Percentiles rank a stretch among this genome's conserved stretches.
Conservation (phyloP, 30 jellyfish, hydroid and myxozoan species). For the Mastigias papua region DNA sequence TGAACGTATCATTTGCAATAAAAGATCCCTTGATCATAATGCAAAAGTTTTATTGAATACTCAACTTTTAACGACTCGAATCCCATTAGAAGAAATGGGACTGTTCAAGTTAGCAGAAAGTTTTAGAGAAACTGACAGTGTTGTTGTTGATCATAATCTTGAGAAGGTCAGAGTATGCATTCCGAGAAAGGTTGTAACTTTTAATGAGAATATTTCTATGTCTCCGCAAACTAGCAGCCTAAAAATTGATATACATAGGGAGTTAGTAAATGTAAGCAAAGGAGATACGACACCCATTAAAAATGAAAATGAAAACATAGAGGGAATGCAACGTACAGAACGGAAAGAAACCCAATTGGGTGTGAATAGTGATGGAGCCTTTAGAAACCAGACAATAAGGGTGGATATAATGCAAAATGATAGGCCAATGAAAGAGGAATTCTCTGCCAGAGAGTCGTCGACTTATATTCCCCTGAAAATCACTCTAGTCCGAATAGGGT, state of each 20-base stretch:
- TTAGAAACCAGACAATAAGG: too few species aligned
- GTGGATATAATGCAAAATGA: background rate
- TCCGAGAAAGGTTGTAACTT: background rate
- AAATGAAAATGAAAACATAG: background rate
- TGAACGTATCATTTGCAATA: background rate
- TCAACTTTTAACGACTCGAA: background rate
- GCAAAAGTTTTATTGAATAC: background rate
- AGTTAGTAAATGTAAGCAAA: background rate
- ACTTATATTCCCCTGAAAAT: background rate
- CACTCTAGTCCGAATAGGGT: conserved; percentile 11
- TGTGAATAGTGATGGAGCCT: background rate
- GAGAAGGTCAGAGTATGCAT: background rate
- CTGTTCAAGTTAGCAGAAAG: background rate
- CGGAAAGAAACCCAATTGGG: background rate
- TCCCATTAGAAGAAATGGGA: background rate
- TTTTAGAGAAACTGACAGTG: background rate
- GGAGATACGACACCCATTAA: background rate
- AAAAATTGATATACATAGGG: background rate
- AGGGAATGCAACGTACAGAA: background rate
- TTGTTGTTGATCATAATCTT: background rate
- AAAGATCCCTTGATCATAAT: background rate
- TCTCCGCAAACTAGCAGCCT: background rate
- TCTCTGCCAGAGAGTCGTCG: background rate
- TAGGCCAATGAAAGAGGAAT: background rate
- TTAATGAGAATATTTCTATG: background rate